phyloP scores from a whole-genome alignment of 2,113 vertebrate species.

The Agelaius tricolor region DNA sequence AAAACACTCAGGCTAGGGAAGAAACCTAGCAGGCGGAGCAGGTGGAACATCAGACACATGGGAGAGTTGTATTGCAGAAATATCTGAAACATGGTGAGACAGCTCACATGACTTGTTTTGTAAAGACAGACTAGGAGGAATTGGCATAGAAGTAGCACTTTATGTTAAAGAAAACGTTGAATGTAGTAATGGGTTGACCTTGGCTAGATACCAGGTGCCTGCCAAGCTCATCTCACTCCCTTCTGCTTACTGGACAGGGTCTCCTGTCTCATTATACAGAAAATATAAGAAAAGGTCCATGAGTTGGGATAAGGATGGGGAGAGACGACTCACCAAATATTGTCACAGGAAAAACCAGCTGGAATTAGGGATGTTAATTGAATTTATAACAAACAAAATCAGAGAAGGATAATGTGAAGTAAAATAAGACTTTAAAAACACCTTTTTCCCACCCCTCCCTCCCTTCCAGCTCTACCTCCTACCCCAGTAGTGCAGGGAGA shows the following conservation, averaged over 20 bases:
- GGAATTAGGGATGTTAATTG: not conserved
- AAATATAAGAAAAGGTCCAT: not conserved
- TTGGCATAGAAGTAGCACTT: not conserved
- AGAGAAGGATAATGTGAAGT: not conserved
- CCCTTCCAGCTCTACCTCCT: not conserved
- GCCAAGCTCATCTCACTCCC: not conserved
- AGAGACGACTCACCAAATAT: not conserved
- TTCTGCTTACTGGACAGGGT: not conserved
- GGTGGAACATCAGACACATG: not conserved
- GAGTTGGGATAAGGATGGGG: not conserved
- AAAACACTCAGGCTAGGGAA: not conserved
- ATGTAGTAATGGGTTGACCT: not conserved
- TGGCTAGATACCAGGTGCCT: not conserved
- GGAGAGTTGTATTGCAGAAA: not conserved
- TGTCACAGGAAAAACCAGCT: fast-evolving
- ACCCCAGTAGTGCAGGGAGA: fast-evolving
- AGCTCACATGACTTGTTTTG: not conserved
- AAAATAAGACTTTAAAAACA: not conserved
- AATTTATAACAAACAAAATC: not conserved
- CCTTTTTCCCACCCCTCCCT: fast-evolving
- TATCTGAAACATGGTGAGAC: not conserved
- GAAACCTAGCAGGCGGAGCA: not conserved
- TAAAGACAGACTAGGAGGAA: not conserved
- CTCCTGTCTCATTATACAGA: no score
- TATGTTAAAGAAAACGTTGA: not conserved